Base-by-base conservation (phyloP, 2,113 vertebrate species). In the Anguilla japonica region DNA sequence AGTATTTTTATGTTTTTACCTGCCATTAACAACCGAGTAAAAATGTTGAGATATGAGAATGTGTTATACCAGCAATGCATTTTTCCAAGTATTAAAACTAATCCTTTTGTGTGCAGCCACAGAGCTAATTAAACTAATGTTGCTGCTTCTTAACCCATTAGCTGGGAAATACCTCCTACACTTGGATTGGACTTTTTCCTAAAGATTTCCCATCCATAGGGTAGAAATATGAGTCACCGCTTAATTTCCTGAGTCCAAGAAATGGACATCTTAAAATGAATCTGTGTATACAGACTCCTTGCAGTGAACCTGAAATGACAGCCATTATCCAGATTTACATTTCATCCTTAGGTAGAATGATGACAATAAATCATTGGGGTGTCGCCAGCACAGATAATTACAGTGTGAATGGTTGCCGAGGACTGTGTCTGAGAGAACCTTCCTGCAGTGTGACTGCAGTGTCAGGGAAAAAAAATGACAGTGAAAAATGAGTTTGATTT, bases 241-340 rank as follows among this genome's bases (percentile, higher is more conserved):
- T 91, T 94, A 91, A 95, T 94, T 93, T 93, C 93, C 91, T 89
- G 75, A 91, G 88, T 88, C 90, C 85, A 90, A 89, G 90, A 92
- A 91, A 93, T 80, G 83, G 84, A 93, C 83, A 85, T 91, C 92
- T 89, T 91, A 93, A 93, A 94, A 96, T 96, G 94, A 94, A 94
- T 95, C 94, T 95, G 86, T 90, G 93, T 93, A 91, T 92, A 89
- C 91, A 92, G 89, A 53, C 92, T 92, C 88, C 83, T 83, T 91
- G 88, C 88, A 88, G 92, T 95, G 92, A 94, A 94, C 89, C 90
- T 92, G 89, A 93, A 96, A 95, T 94, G 94, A 96, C 94, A 93
- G 91, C 92, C 94, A 94, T 96, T 95, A 95, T 92, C 88, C 91
- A 94, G 91, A 96, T 96, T 96, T 96, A 94, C 93, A 95, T 96